Evolutionary conservation across 2,797 vertebrate genomes (phyloP).

Genomic region (Oreortyx pictus): DNA sequence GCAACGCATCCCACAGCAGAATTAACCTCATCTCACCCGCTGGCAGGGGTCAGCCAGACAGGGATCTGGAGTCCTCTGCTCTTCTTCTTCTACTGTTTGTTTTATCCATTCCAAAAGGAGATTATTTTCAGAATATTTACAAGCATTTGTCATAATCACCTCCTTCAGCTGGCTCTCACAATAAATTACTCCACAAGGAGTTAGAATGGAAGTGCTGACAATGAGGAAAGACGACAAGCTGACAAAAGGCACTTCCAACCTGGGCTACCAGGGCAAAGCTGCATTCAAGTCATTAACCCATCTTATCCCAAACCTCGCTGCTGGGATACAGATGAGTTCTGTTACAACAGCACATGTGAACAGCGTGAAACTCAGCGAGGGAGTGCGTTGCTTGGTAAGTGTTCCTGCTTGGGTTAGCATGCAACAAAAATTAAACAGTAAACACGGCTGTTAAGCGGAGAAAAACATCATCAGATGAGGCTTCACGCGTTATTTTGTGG

Average conservation of each 20-base stretch:
- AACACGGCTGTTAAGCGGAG: not conserved
- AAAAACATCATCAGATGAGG: not conserved
- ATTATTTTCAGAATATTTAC: slow-evolving; percentile 34
- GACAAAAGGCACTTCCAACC: not conserved
- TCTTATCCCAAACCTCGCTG: not conserved
- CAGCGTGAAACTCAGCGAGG: not conserved
- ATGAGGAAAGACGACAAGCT: not conserved
- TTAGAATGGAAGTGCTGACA: not conserved
- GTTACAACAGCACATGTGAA: not conserved
- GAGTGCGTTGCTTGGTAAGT: not conserved
- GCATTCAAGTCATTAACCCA: not conserved
- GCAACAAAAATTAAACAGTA: not conserved
- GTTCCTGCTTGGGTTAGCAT: not conserved
- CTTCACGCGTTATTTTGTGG: not conserved
- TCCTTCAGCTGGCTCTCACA: not conserved
- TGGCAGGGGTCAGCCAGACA: not conserved
- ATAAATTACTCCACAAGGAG: not conserved
- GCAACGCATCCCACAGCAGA: not conserved
- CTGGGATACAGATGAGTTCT: not conserved
- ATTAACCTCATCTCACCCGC: not conserved
- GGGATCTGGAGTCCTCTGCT: not conserved
- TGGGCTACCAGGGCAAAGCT: not conserved
- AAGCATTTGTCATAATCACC: not conserved
- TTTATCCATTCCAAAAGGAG: not conserved
- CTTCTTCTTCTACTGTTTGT: not conserved